Evolutionary conservation across 2,888 invertebrate genomes (phyloP), one percentile per base, ranked within the genome.

Genomic region (Rhagium mordax): DNA sequence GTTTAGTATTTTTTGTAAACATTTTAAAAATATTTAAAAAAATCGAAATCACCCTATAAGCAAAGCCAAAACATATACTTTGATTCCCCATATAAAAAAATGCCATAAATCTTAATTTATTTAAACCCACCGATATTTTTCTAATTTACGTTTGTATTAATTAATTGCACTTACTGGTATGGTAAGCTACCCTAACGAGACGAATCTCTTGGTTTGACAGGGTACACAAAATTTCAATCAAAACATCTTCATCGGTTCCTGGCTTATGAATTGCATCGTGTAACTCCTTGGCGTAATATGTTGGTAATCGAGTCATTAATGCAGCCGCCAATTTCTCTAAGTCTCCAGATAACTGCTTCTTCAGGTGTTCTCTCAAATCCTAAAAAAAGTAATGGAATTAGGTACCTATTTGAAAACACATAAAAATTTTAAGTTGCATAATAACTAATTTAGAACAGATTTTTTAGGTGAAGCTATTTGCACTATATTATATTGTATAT

Each of bases 221-320:
- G 6, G 97, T 95, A 84, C 96, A 96, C 85, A 98, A 90, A 65
- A 97, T 94, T 88, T 98, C 98, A 72, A 98, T 94, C 67, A 98
- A 91, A 13, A 94, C 94, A 80, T 94, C 95, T 86, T 95, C 95
- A 78, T 95, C 94, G 0, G 96, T 96, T 3, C 96, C 96, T 69
- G 95, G 88, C 49, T 97, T 97, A 48, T 91, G 89, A 87, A 96
- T 94, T 29, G 98, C 97, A 79, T 95, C 92, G 82, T 95, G 93
- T 27, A 98, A 87, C 86, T 96, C 94, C 83, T 92, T 93, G 4
- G 96, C 95, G 86, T 97, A 95, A 87, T 91, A 96, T 84, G 96
- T 94, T 0, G 94, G 94, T 55, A 95, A 89, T 0, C 96, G 96
- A 21, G 94, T 95, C 93, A 97, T 94, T 74, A 98, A 88, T 0